Percentiles rank a stretch among this genome's conserved stretches.
phyloP scores from a whole-genome alignment of 2,113 vertebrate genomes.

The Eptatretus burgeri region DNA sequence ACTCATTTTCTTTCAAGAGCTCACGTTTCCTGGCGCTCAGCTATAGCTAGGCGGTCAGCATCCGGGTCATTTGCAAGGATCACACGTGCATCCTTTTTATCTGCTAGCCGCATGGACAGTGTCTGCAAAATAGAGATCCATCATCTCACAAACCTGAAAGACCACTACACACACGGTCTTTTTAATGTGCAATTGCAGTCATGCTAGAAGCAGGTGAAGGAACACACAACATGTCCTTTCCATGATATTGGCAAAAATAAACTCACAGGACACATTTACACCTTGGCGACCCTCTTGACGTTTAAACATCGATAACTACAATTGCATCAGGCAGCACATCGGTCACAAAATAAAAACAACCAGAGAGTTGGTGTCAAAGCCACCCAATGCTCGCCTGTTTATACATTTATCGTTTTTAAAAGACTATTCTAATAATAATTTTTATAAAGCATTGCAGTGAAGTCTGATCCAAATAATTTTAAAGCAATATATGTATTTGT shows the following conservation, averaged over 20 bases:
- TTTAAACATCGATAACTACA: too few species aligned
- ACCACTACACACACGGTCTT: neutral
- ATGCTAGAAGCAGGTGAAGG: neutral
- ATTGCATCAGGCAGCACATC: too few species aligned
- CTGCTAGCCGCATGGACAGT: conserved; percentile 58
- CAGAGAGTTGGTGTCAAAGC: too few species aligned
- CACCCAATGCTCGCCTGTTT: too few species aligned
- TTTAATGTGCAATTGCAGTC: neutral
- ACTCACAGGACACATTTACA: neutral
- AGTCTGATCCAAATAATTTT: too few species aligned
- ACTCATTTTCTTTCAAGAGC: conserved; percentile 1
- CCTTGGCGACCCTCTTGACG: too few species aligned
- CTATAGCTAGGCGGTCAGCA: conserved; percentile 64
- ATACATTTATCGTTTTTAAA: too few species aligned
- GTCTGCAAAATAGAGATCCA: conserved; percentile 24
- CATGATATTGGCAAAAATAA: neutral
- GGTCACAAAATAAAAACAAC: too few species aligned
- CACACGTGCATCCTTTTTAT: conserved; percentile 39
- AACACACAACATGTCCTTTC: neutral
- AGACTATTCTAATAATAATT: too few species aligned
- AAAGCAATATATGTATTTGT: too few species aligned
- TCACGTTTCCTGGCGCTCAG: conserved; percentile 58
- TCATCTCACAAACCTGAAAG: neutral
- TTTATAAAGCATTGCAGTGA: too few species aligned
- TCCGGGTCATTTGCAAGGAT: conserved; percentile 84